Evolutionary conservation across 1,140 invertebrate genomes (phyloP).

Genomic region (Sarcophaga bullata): DNA sequence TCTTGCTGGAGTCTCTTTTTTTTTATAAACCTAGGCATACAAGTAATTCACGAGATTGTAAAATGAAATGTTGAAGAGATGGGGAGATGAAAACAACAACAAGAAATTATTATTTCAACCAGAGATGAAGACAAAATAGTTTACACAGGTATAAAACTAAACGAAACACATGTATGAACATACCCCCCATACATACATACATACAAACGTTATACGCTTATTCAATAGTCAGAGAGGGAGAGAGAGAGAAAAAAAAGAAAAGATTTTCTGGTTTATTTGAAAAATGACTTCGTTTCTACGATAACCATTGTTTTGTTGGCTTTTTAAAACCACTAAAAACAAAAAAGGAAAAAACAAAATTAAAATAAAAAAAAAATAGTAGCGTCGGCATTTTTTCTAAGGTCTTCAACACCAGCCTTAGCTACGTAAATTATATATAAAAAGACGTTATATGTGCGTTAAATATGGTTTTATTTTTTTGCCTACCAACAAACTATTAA

Average conservation of each 20-base stretch:
- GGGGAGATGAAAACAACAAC: background rate
- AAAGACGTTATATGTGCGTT: background rate
- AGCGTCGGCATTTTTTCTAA: conserved; percentile 26
- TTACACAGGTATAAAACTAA: background rate
- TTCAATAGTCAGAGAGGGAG: too few relatives aligned
- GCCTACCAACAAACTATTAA: background rate
- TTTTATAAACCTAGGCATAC: background rate
- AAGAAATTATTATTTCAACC: background rate
- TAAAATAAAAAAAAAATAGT: background rate
- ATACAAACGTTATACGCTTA: background rate
- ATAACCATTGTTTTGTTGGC: background rate
- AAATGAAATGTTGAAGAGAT: background rate
- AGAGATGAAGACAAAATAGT: background rate
- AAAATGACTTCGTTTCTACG: background rate
- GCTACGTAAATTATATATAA: too few relatives aligned
- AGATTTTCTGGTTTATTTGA: conserved; percentile 10
- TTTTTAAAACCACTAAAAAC: background rate
- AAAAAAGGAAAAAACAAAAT: background rate
- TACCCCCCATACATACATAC: background rate
- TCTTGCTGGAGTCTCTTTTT: background rate
- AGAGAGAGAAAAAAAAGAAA: background rate
- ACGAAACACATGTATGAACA: background rate
- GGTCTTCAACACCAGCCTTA: background rate
- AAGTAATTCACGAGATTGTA: background rate
- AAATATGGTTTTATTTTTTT: background rate